Conservation (phyloP, 1,140 invertebrate genomes). For the Lamellibrachia luymesi region DNA sequence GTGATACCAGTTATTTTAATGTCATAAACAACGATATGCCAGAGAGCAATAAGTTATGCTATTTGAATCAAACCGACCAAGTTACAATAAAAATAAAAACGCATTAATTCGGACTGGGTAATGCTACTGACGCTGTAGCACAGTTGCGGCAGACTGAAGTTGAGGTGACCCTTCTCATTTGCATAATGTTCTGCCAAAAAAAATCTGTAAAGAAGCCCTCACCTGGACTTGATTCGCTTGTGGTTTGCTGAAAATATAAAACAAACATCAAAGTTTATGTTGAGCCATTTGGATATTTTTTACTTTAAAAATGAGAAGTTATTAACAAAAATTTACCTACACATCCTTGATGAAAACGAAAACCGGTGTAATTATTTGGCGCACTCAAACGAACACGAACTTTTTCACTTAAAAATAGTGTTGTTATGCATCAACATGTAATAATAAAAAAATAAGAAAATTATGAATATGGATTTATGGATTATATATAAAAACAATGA, state of each 20-base stretch:
- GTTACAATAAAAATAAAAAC: neutral
- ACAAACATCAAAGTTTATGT: slow-evolving; percentile 24
- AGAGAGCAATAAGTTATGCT: neutral
- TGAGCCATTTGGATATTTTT: neutral
- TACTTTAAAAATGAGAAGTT: neutral
- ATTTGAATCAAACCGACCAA: neutral
- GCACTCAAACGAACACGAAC: neutral
- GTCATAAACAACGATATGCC: neutral
- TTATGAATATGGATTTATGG: neutral
- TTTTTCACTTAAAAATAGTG: neutral
- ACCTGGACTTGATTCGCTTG: slow-evolving; percentile 55
- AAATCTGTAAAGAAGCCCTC: slow-evolving; percentile 28
- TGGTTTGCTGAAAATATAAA: slow-evolving; percentile 46
- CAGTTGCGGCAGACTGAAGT: neutral
- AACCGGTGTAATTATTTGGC: neutral
- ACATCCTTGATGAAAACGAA: slow-evolving; percentile 1
- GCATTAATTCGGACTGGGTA: neutral
- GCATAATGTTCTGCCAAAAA: neutral
- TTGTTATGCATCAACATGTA: neutral
- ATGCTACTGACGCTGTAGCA: neutral
- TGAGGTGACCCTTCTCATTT: slow-evolving; percentile 2
- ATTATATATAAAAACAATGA: neutral
- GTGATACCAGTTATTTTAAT: neutral
- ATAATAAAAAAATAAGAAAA: neutral
- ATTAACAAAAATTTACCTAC: neutral